A percentile compares a stretch with the other conserved stretches of the same genome.
Conservation (phyloP, 2,888 invertebrate species). For the Crepidodera aurea region DNA sequence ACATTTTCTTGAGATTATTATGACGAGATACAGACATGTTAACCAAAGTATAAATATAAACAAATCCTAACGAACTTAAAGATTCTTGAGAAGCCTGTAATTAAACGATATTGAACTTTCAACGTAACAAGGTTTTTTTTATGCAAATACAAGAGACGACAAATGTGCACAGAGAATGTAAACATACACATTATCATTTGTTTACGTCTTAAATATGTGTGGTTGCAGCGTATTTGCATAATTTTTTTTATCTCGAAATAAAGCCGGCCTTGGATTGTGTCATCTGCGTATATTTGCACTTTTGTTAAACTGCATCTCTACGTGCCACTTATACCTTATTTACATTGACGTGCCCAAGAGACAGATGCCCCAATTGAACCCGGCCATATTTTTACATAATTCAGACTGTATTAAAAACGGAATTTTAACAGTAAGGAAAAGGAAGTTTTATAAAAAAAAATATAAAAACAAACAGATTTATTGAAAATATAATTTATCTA, state of each 20-base stretch:
- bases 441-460: no score
- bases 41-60: neutral
- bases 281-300: constrained; percentile 30
- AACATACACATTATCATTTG: constrained; percentile 27
- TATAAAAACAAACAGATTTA: no score
- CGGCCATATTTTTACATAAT: no score
- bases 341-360: neutral
- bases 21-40: constrained; percentile 4
- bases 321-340: neutral
- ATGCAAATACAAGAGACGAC: constrained; percentile 12
- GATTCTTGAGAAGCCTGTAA: neutral
- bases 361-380: neutral
- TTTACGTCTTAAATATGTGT: constrained; percentile 25
- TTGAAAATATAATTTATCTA: no score
- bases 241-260: constrained; percentile 34
- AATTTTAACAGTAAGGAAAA: no score
- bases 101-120: constrained; percentile 22
- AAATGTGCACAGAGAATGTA: constrained; percentile 15
- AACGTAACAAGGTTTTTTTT: constrained; percentile 14
- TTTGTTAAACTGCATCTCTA: constrained; percentile 2
- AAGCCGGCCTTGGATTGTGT: constrained; percentile 36
- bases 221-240: constrained; percentile 36
- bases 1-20: no score
- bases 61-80: neutral
- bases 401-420: no score